phyloP scores from a whole-genome alignment of 1,140 invertebrate genomes.

The Physella acuta region DNA sequence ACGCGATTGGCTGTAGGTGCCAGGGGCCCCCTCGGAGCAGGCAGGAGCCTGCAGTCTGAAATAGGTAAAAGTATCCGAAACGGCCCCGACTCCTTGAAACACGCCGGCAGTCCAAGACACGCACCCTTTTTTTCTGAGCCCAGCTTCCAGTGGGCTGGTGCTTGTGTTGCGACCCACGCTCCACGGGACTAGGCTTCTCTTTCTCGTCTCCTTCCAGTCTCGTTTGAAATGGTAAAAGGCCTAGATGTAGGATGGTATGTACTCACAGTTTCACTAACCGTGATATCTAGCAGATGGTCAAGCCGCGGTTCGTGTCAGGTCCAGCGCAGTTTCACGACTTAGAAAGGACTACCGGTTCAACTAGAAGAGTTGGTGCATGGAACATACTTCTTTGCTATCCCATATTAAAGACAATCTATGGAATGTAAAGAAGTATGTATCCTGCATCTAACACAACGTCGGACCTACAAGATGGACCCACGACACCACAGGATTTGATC shows the following conservation, averaged over 20 bases:
- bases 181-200: no score
- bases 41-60: constrained; percentile 41
- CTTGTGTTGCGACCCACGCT: not conserved
- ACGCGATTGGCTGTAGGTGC: constrained; percentile 36
- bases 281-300: no score
- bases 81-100: constrained; percentile 2
- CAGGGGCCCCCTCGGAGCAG: constrained; percentile 21
- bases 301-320: no score
- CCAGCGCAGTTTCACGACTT: no score
- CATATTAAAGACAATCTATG: constrained; percentile 82
- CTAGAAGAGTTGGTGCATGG: constrained; percentile 19
- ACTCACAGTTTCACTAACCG: no score
- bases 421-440: constrained; percentile 98
- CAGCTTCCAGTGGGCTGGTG: constrained; percentile 11
- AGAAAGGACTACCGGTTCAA: not conserved
- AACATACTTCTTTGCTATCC: constrained; percentile 94
- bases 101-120: constrained; percentile 1
- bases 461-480: not conserved
- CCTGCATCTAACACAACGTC: no score
- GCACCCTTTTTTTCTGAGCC: not conserved
- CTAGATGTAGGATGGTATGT: no score
- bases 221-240: no score
- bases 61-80: constrained; percentile 50
- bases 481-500: not conserved
- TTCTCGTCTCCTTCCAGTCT: no score